Conservation (phyloP, 1,140 invertebrate species). For the Dinothrombium tinctorium region DNA sequence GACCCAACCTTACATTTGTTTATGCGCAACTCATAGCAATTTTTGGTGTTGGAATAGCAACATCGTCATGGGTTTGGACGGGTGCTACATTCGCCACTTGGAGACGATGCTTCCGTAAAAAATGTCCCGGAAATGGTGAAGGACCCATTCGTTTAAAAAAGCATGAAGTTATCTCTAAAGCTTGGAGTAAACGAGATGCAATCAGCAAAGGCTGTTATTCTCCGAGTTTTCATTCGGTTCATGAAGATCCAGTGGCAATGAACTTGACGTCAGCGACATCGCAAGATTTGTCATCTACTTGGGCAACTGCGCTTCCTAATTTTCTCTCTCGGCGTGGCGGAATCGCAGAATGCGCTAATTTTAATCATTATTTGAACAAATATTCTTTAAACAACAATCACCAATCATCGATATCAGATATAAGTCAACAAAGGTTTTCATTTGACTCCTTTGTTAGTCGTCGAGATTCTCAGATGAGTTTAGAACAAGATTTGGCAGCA, state of each 20-base stretch:
- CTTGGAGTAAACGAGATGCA: background rate
- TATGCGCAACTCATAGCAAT: conserved; percentile 53
- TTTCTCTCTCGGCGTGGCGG: conserved; percentile 56
- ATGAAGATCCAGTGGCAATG: conserved; percentile 25
- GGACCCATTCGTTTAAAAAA: conserved; percentile 38
- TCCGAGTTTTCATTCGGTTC: conserved; percentile 12
- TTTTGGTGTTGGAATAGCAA: conserved; percentile 57
- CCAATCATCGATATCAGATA: conserved; percentile 17
- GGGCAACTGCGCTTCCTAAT: conserved; percentile 63
- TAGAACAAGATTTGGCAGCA: conserved; percentile 12
- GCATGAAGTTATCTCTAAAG: conserved; percentile 60
- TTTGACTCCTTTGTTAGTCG: conserved; percentile 19
- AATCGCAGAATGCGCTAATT: conserved; percentile 22
- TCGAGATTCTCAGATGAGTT: conserved; percentile 18
- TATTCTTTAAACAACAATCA: conserved; percentile 3
- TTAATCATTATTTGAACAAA: conserved; percentile 2
- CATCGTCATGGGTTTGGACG: conserved; percentile 82
- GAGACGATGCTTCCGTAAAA: conserved; percentile 57
- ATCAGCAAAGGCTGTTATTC: background rate
- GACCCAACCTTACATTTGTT: conserved; percentile 52
- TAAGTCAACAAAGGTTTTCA: conserved; percentile 7
- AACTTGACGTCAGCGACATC: conserved; percentile 56
- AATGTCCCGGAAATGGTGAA: conserved; percentile 19
- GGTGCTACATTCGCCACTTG: conserved; percentile 50
- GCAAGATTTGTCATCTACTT: conserved; percentile 36